Percentiles rank a stretch among this genome's conserved stretches.
Conservation (phyloP, 2,888 invertebrate genomes). For the Ypsolopha sequella region DNA sequence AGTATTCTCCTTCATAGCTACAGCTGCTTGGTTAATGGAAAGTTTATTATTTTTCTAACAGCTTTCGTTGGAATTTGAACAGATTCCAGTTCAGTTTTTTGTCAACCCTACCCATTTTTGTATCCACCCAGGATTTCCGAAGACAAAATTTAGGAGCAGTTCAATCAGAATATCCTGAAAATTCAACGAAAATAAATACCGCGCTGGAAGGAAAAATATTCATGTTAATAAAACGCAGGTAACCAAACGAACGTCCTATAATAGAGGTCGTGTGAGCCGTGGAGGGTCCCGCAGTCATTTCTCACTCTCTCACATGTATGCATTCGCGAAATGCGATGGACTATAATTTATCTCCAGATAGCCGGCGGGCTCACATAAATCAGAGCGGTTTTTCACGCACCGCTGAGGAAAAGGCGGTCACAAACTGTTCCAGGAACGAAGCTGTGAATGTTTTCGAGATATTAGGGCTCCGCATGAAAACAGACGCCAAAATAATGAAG, state of each 20-base stretch:
- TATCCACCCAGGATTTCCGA: not conserved
- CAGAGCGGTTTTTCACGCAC: slow-evolving; percentile 45
- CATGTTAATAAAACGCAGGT: not conserved
- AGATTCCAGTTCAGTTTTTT: too few species aligned
- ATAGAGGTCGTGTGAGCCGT: not conserved
- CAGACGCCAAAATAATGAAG: too few species aligned
- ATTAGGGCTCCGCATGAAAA: too few species aligned
- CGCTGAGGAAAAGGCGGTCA: slow-evolving; percentile 8
- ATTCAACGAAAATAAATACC: not conserved
- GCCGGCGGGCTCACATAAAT: slow-evolving; percentile 49
- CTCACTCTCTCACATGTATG: slow-evolving; percentile 46
- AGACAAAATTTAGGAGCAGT: not conserved
- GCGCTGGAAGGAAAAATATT: not conserved
- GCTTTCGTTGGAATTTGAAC: too few species aligned
- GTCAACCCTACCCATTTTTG: not conserved
- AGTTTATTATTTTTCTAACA: too few species aligned
- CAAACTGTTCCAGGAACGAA: not conserved
- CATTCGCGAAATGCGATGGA: slow-evolving; percentile 20
- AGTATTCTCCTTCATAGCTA: too few species aligned
- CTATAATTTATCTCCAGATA: slow-evolving; percentile 53
- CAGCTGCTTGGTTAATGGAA: too few species aligned
- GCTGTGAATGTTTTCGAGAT: too few species aligned
- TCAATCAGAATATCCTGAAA: not conserved
- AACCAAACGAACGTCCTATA: not conserved
- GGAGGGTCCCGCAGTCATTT: slow-evolving; percentile 18